A percentile compares a stretch with the other conserved stretches of the same genome.
Evolutionary conservation across 2,113 vertebrate genomes (phyloP).

Genomic region (Panthera uncia): DNA sequence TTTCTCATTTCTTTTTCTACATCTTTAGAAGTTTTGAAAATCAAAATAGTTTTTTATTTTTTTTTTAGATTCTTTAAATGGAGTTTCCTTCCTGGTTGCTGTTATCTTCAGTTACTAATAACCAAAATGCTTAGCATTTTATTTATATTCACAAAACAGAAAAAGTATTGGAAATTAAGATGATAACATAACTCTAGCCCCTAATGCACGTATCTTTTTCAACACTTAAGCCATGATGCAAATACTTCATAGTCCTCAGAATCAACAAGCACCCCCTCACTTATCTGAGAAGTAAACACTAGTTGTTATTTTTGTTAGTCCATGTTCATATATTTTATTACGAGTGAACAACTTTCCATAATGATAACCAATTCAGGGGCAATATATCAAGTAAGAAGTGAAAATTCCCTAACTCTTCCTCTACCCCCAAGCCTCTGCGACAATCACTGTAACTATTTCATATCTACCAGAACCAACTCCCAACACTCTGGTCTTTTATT

Average conservation of each 20-base stretch:
- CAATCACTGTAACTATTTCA: not conserved
- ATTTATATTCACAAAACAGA: not conserved
- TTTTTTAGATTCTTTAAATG: not conserved
- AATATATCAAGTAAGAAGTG: not conserved
- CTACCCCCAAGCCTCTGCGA: not conserved
- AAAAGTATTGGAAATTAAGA: not conserved
- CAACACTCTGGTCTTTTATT: not conserved
- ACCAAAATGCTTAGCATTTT: not conserved
- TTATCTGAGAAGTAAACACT: not conserved
- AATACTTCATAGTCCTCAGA: not conserved
- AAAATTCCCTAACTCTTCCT: not conserved
- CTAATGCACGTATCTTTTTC: not conserved
- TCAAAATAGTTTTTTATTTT: not conserved
- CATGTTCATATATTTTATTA: not conserved
- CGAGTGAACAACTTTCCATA: not conserved
- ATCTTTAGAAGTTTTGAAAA: not conserved
- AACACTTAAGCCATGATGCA: not conserved
- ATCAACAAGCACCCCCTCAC: not conserved
- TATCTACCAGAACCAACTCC: not conserved
- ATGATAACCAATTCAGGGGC: not conserved
- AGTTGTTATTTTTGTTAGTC: not conserved
- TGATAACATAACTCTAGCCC: not conserved
- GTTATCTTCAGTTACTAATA: not conserved
- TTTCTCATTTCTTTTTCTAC: not conserved
- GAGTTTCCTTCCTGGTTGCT: not conserved